Conservation (phyloP, 2,888 invertebrate genomes). For the Drosophila aldrichi region DNA sequence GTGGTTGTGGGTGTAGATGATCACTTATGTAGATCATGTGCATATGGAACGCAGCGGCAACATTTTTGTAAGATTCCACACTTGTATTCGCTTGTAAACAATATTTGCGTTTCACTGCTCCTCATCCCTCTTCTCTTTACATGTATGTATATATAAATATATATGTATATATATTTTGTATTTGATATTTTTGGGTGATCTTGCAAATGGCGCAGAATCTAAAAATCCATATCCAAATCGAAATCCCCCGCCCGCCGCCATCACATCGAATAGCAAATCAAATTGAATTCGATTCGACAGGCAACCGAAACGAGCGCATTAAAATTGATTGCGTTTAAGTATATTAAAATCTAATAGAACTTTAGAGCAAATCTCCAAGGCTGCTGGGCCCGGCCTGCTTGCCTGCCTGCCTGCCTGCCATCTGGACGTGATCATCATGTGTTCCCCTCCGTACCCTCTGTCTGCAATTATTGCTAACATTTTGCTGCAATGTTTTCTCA, state of each 20-base stretch:
- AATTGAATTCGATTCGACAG: slow-evolving; percentile 76
- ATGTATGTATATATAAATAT: not conserved
- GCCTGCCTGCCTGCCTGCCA: slow-evolving; percentile 19
- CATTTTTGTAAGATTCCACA: slow-evolving; percentile 73
- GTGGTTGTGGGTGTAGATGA: slow-evolving; percentile 14
- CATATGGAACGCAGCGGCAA: slow-evolving; percentile 68
- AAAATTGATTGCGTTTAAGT: slow-evolving; percentile 78
- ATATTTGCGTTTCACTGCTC: slow-evolving; percentile 27
- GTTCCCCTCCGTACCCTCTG: not conserved
- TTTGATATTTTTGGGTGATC: slow-evolving; percentile 40
- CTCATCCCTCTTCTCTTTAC: not conserved
- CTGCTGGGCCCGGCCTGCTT: not conserved
- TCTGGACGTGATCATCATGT: slow-evolving; percentile 45
- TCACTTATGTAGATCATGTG: slow-evolving; percentile 62
- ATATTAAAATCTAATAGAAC: slow-evolving; percentile 74
- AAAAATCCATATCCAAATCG: slow-evolving; percentile 34
- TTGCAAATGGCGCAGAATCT: slow-evolving; percentile 49
- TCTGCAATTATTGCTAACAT: not conserved
- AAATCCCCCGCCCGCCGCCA: slow-evolving; percentile 5
- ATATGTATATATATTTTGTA: slow-evolving; percentile 3
- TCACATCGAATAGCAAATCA: slow-evolving; percentile 72
- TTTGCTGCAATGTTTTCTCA: slow-evolving; percentile 19
- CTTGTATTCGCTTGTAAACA: slow-evolving; percentile 69
- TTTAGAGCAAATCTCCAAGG: slow-evolving; percentile 42
- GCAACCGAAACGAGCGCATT: slow-evolving; percentile 76